Percentiles rank a stretch among this genome's conserved stretches.
Evolutionary conservation across 2,797 vertebrate genomes (phyloP).

Genomic region (Phalloptychus januarius): DNA sequence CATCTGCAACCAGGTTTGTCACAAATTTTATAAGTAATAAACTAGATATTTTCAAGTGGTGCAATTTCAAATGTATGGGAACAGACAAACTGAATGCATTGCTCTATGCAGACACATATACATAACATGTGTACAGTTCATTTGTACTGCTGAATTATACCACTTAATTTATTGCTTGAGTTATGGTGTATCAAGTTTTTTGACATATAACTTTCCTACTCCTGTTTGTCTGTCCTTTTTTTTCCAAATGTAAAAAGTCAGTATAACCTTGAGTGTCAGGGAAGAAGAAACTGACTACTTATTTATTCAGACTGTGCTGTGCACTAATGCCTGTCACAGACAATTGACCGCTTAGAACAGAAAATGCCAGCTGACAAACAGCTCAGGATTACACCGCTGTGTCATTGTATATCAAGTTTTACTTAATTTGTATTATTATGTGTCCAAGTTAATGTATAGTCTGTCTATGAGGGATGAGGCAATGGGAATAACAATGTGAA

Average conservation of each 20-base stretch:
- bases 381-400: not conserved
- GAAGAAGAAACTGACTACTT: not conserved
- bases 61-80: no score
- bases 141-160: no score
- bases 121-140: no score
- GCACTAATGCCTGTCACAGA: not conserved
- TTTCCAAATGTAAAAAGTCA: not conserved
- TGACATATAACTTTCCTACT: not conserved
- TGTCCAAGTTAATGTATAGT: not conserved
- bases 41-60: no score
- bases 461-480: not conserved
- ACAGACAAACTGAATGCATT: no score
- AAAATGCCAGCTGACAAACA: constrained; percentile 1
- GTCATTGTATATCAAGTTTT: not conserved
- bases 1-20: not conserved
- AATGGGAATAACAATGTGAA: not conserved
- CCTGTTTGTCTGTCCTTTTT: not conserved
- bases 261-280: not conserved
- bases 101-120: no score
- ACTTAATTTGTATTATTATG: not conserved
- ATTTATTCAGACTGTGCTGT: not conserved
- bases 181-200: not conserved
- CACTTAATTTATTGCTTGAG: no score
- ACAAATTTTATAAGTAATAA: not conserved
- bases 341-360: not conserved